A percentile compares a stretch with the other conserved stretches of the same genome.
These are phyloP conservation scores for Nomada hirtipes DNA, from an alignment of 2,888 invertebrate genomes.

Conservation along the genomic window DNA sequence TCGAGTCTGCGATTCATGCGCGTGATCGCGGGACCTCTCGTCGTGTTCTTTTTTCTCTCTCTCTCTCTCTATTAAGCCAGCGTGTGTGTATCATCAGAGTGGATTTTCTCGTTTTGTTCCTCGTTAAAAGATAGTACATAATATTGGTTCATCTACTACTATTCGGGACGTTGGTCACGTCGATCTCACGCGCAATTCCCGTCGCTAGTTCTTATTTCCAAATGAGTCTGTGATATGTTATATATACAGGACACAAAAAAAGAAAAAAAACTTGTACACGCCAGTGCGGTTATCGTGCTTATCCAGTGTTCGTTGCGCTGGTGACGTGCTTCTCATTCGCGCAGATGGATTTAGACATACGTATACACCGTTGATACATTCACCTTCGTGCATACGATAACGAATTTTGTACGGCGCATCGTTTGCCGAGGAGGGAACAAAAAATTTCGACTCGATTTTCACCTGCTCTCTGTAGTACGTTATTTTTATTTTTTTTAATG, in stretches of 20 bases:
- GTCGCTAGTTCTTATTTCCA: slow-evolving; percentile 75
- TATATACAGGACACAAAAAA: slow-evolving; percentile 54
- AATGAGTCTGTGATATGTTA: slow-evolving; percentile 79
- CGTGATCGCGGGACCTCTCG: slow-evolving; percentile 6
- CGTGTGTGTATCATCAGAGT: not conserved
- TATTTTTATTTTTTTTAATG: not conserved
- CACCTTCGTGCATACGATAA: slow-evolving; percentile 4
- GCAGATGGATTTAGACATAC: slow-evolving; percentile 33
- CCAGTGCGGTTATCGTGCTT: not conserved
- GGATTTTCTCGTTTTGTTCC: not conserved
- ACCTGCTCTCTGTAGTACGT: not conserved
- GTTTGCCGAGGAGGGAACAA: slow-evolving; percentile 32
- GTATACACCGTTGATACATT: slow-evolving; percentile 4
- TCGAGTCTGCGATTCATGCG: not conserved
- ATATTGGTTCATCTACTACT: not conserved
- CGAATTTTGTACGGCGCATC: slow-evolving; percentile 4
- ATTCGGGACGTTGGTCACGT: not conserved
- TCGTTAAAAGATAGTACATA: too few relatives aligned
- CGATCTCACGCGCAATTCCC: slow-evolving; percentile 38
- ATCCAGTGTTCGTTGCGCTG: not conserved
- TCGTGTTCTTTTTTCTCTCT: not conserved
- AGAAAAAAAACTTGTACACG: slow-evolving; percentile 13
- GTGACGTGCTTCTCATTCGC: slow-evolving; percentile 30
- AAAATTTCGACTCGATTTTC: slow-evolving; percentile 9
- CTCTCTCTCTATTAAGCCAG: too few relatives aligned